phyloP scores from a whole-genome alignment of 2,888 invertebrate genomes.

The Heteromyza rotundicornis region DNA sequence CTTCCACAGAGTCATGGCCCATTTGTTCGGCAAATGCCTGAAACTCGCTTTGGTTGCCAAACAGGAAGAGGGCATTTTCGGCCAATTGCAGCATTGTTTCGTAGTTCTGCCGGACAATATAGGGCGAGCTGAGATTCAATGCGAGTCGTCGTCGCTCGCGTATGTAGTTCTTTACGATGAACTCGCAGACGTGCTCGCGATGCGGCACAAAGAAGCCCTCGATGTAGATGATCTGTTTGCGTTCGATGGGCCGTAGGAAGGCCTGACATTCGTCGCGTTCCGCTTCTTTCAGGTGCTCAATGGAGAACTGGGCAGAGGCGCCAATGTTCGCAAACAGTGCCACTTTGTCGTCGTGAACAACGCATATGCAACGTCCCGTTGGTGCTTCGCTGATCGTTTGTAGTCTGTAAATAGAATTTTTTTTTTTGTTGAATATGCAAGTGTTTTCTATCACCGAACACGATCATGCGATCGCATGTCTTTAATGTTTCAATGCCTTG shows the following conservation, averaged over 20 bases:
- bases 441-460: too few relatives aligned
- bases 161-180: conserved; percentile 62
- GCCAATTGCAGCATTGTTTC: conserved; percentile 62
- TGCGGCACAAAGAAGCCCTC: conserved; percentile 69
- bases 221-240: conserved; percentile 63
- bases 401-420: conserved; percentile 40
- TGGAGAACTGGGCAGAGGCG: conserved; percentile 63
- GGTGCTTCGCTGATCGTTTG: conserved; percentile 52
- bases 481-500: too few relatives aligned
- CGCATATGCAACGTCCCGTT: conserved; percentile 65
- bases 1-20: conserved; percentile 39
- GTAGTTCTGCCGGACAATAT: conserved; percentile 63
- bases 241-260: conserved; percentile 50
- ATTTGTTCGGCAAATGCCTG: conserved; percentile 58
- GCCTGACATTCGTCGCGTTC: conserved; percentile 24
- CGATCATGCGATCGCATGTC: too few relatives aligned
- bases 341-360: conserved; percentile 62
- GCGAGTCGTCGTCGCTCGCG: conserved; percentile 60
- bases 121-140: conserved; percentile 66
- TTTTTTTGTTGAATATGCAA: neutral
- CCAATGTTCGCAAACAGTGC: conserved; percentile 67
- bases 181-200: conserved; percentile 61
- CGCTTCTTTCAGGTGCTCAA: conserved; percentile 49
- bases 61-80: conserved; percentile 64
- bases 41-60: conserved; percentile 68